Evolutionary conservation across 2,113 vertebrate genomes (phyloP).

Genomic region (Phasianus colchicus): DNA sequence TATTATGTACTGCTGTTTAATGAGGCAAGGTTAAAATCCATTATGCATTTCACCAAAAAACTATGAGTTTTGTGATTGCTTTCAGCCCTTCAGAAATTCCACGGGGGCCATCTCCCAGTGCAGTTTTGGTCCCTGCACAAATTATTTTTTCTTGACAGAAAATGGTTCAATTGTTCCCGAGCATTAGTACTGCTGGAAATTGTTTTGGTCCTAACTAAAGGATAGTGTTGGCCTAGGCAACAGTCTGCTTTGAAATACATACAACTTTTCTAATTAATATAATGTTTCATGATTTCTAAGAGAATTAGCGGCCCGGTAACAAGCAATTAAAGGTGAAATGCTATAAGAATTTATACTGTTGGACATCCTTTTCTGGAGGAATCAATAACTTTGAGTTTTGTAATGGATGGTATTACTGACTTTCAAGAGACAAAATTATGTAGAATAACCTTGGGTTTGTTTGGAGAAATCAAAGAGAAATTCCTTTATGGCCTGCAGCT

Average conservation of each 20-base stretch:
- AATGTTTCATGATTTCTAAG: not conserved
- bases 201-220: not conserved
- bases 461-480: not conserved
- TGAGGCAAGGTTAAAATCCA: slow-evolving; percentile 41
- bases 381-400: not conserved
- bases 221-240: not conserved
- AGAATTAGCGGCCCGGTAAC: not conserved
- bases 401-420: not conserved
- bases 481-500: not conserved
- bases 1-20: slow-evolving; percentile 22
- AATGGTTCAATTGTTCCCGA: not conserved
- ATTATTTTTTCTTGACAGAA: not conserved
- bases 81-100: slow-evolving; percentile 34
- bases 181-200: not conserved
- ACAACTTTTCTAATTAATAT: not conserved
- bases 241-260: not conserved
- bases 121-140: not conserved
- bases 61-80: not conserved
- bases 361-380: not conserved
- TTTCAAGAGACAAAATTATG: not conserved
- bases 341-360: not conserved
- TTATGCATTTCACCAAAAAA: slow-evolving; percentile 17
- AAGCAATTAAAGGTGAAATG: not conserved
- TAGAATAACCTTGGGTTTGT: not conserved
- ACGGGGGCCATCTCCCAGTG: not conserved